phyloP scores from a whole-genome alignment of 2,888 invertebrate species.

The Orgyia antiqua region DNA sequence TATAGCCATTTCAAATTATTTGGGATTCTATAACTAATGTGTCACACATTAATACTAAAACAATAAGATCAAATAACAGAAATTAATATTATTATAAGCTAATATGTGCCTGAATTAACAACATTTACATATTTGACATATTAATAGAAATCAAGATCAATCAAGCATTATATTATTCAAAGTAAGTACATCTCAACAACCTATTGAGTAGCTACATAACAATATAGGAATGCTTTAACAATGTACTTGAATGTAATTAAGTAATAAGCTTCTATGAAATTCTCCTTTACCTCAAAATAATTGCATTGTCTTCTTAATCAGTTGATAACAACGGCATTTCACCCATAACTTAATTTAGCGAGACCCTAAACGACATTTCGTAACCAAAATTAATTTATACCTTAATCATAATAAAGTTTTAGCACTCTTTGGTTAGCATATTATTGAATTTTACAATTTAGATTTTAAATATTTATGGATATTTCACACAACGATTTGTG shows the following conservation, averaged over 20 bases:
- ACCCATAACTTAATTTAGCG: constrained; percentile 20
- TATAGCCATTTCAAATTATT: too few relatives aligned
- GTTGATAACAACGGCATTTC: constrained; percentile 19
- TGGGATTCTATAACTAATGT: too few relatives aligned
- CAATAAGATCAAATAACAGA: too few relatives aligned
- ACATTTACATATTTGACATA: too few relatives aligned
- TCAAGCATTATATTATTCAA: constrained; percentile 1
- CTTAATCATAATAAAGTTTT: constrained; percentile 11
- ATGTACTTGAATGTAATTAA: constrained; percentile 4
- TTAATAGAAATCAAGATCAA: neutral
- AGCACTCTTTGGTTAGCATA: too few relatives aligned
- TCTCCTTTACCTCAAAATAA: constrained; percentile 19
- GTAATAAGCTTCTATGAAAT: constrained; percentile 4
- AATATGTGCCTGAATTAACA: too few relatives aligned
- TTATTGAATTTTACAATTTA: too few relatives aligned
- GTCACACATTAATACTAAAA: too few relatives aligned
- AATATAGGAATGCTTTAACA: neutral
- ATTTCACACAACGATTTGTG: too few relatives aligned
- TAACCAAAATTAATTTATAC: constrained; percentile 28
- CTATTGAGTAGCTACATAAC: neutral
- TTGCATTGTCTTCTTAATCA: constrained; percentile 20
- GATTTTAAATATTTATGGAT: too few relatives aligned
- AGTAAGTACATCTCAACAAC: neutral
- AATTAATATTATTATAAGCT: too few relatives aligned
- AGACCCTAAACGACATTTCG: constrained; percentile 21